phyloP scores from a whole-genome alignment of 2,113 vertebrate genomes.

The Laticauda colubrina region DNA sequence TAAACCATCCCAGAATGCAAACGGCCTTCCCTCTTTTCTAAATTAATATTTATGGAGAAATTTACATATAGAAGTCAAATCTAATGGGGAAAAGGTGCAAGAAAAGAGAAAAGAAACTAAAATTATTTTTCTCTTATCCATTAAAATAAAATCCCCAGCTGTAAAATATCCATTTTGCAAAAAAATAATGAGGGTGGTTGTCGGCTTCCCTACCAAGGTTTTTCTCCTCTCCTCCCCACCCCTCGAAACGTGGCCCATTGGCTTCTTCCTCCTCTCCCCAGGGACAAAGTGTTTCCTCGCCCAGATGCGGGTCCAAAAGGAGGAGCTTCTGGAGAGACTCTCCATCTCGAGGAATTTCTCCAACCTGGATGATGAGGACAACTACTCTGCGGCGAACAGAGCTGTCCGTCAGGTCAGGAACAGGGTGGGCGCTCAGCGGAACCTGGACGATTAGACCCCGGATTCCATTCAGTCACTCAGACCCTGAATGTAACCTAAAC shows the following conservation, averaged over 20 bases:
- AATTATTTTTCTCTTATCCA: too few species aligned
- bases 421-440: background rate
- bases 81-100: too few species aligned
- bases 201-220: background rate
- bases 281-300: slow-evolving; percentile 89
- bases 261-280: slow-evolving; percentile 49
- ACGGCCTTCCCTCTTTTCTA: background rate
- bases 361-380: slow-evolving; percentile 90
- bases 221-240: background rate
- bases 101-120: too few species aligned
- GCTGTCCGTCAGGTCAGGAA: slow-evolving; percentile 83
- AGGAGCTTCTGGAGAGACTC: slow-evolving; percentile 89
- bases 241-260: background rate
- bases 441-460: background rate
- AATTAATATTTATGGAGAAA: background rate
- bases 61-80: background rate
- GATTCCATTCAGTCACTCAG: background rate
- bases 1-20: background rate
- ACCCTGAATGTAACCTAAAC: background rate
- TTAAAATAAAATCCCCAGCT: too few species aligned
- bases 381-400: slow-evolving; percentile 86
- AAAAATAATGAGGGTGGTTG: too few species aligned
- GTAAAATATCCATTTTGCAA: background rate
- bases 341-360: slow-evolving; percentile 90
- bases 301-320: slow-evolving; percentile 88